Percentiles rank a stretch among this genome's conserved stretches.
Evolutionary conservation across 2,113 vertebrate species (phyloP).

Genomic region (Grantiella picta): DNA sequence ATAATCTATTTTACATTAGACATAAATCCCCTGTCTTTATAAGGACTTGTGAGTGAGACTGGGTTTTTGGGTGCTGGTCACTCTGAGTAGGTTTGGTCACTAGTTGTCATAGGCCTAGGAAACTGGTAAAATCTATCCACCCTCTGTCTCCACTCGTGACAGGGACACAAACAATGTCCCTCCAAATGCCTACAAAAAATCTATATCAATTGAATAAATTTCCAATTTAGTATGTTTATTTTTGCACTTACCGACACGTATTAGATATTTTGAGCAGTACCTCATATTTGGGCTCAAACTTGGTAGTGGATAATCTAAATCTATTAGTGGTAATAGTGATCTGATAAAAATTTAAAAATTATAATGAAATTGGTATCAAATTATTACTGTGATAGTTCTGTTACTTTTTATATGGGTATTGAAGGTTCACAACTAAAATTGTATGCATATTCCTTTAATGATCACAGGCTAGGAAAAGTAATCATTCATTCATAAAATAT

Average conservation of each 20-base stretch:
- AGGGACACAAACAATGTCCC: background rate
- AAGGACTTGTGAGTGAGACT: too few relatives aligned
- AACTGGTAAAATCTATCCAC: too few relatives aligned
- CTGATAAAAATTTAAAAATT: background rate
- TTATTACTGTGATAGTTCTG: background rate
- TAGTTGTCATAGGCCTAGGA: too few relatives aligned
- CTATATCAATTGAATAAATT: background rate
- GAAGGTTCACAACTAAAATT: background rate
- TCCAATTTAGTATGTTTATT: background rate
- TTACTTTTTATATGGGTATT: background rate
- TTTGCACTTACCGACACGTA: background rate
- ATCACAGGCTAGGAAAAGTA: background rate
- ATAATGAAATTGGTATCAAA: background rate
- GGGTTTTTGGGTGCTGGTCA: too few relatives aligned
- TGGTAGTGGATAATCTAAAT: background rate
- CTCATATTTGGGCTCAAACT: background rate
- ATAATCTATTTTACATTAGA: too few relatives aligned
- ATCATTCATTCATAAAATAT: conserved; percentile 33
- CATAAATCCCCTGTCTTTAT: too few relatives aligned
- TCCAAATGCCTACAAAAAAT: background rate
- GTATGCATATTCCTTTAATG: background rate
- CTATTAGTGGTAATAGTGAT: background rate
- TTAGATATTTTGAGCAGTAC: background rate
- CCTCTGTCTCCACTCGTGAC: too few relatives aligned
- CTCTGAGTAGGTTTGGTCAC: too few relatives aligned